Percentiles rank a stretch among this genome's conserved stretches.
phyloP scores from a whole-genome alignment of 2,113 vertebrate genomes.

The Mystacornis crossleyi region DNA sequence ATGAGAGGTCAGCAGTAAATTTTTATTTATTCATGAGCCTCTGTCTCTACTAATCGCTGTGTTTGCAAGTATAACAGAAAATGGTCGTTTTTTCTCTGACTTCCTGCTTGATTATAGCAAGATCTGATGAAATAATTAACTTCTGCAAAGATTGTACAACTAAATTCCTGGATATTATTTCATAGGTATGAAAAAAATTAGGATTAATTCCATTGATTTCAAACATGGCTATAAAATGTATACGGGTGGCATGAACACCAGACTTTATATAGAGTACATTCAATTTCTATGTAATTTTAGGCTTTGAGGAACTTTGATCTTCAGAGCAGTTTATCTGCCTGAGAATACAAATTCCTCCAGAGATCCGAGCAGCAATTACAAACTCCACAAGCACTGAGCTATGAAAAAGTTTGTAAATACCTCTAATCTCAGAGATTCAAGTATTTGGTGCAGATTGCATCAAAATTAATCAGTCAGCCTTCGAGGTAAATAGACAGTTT shows the following conservation, averaged over 20 bases:
- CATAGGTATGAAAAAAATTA: neutral
- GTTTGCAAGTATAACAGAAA: neutral
- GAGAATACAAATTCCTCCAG: neutral
- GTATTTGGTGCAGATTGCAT: neutral
- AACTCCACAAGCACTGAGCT: neutral
- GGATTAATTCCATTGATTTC: neutral
- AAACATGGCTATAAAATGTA: neutral
- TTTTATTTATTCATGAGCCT: conserved; percentile 12
- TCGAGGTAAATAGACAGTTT: neutral
- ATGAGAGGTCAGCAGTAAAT: neutral
- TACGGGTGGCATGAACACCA: neutral
- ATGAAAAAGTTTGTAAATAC: neutral
- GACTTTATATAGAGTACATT: neutral
- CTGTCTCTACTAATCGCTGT: neutral
- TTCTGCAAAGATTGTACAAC: neutral
- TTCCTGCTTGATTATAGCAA: neutral
- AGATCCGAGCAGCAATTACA: neutral
- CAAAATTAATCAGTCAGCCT: neutral
- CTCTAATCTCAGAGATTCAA: neutral
- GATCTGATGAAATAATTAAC: neutral
- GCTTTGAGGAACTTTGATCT: neutral
- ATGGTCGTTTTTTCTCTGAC: neutral
- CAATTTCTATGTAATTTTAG: neutral
- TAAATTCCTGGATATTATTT: neutral
- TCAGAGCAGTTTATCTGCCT: neutral